A percentile compares a stretch with the other conserved stretches of the same genome.
phyloP scores from a whole-genome alignment of 2,888 invertebrate genomes.

The Agrotis exclamationis region DNA sequence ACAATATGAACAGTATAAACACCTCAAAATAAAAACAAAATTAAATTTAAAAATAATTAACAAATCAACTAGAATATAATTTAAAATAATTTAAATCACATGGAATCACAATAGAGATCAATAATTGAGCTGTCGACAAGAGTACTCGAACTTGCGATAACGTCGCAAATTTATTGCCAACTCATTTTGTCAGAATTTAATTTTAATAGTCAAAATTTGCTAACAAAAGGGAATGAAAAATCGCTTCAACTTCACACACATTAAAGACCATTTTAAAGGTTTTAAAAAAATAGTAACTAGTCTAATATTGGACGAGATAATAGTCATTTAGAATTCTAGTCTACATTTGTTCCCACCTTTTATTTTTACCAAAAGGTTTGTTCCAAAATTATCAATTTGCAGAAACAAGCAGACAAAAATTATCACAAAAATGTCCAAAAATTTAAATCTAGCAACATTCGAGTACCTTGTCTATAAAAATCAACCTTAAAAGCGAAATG shows the following conservation, averaged over 20 bases:
- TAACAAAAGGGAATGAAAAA: not conserved
- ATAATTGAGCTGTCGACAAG: slow-evolving; percentile 23
- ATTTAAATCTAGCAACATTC: slow-evolving; percentile 22
- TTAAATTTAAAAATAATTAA: not conserved
- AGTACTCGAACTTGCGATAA: slow-evolving; percentile 40
- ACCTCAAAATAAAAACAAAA: not conserved
- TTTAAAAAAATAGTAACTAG: too few relatives aligned
- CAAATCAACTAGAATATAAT: slow-evolving; percentile 10
- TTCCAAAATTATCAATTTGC: not conserved
- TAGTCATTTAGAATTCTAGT: not conserved
- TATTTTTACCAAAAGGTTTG: too few relatives aligned
- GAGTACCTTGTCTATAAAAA: slow-evolving; percentile 34
- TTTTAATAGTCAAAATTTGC: not conserved
- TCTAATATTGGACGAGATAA: not conserved
- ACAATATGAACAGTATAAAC: not conserved
- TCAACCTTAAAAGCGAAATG: slow-evolving; percentile 47
- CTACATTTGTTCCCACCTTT: not conserved
- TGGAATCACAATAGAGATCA: slow-evolving; percentile 37
- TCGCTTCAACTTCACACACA: not conserved
- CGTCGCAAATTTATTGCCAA: not conserved
- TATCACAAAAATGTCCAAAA: too few relatives aligned
- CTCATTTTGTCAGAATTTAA: too few relatives aligned
- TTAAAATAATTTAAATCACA: slow-evolving; percentile 24
- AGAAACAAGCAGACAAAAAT: not conserved
- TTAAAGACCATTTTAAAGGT: too few relatives aligned